A percentile compares a stretch with the other conserved stretches of the same genome.
Conservation (phyloP, 2,113 vertebrate species). For the Salvelinus fontinalis region DNA sequence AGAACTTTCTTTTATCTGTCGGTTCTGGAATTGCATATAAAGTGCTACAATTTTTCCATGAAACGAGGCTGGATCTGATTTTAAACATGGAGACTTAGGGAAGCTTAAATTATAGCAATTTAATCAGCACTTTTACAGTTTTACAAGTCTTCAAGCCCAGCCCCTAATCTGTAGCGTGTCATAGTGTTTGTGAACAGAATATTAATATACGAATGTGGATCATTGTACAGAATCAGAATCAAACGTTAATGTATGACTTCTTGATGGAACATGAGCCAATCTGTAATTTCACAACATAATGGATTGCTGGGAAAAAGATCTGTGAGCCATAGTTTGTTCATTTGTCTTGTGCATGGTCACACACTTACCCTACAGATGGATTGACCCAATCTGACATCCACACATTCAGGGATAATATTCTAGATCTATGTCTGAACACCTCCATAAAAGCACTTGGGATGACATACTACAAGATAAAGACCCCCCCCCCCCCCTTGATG, state of each 20-base stretch:
- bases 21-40: background rate
- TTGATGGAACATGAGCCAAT: constrained; percentile 25
- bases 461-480: constrained; percentile 44
- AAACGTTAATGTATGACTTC: constrained; percentile 4
- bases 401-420: constrained; percentile 27
- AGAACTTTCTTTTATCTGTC: background rate
- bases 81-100: background rate
- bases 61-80: background rate
- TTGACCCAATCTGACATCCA: constrained; percentile 24
- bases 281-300: constrained; percentile 42
- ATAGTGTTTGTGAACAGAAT: background rate
- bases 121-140: too few species aligned
- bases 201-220: background rate
- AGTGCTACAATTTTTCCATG: background rate
- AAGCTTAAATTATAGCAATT: too few species aligned
- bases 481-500: constrained; percentile 26
- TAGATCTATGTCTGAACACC: constrained; percentile 34
- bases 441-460: constrained; percentile 26
- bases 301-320: constrained; percentile 31
- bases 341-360: constrained; percentile 27
- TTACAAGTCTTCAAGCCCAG: too few species aligned
- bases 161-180: too few species aligned
- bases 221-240: background rate
- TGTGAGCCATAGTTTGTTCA: constrained; percentile 23
- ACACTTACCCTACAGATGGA: constrained; percentile 30